A percentile compares a stretch with the other conserved stretches of the same genome.
These are phyloP conservation scores for Hoplias malabaricus DNA, from an alignment of 2,113 vertebrate genomes.

Conservation along the genomic window DNA sequence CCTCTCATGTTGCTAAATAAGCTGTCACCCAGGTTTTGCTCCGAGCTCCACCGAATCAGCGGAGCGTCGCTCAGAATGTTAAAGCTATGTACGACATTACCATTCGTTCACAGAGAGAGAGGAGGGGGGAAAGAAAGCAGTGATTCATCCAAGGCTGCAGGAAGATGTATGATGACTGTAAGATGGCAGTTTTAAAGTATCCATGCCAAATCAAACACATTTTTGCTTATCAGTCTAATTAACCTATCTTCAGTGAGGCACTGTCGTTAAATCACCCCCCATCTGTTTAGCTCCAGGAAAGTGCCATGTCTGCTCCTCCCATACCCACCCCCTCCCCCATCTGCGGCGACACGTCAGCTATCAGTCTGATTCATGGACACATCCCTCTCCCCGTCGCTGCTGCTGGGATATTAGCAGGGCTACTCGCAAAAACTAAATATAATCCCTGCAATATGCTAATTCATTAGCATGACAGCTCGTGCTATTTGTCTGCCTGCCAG, in stretches of 20 bases:
- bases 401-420: conserved; percentile 51
- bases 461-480: conserved; percentile 40
- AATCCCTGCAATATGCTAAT: conserved; percentile 44
- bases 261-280: conserved; percentile 67
- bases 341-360: conserved; percentile 64
- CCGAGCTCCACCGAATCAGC: conserved; percentile 15
- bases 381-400: conserved; percentile 47
- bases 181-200: conserved; percentile 49
- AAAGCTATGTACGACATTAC: neutral
- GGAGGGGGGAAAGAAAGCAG: neutral
- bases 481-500: conserved; percentile 5
- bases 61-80: conserved; percentile 23
- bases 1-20: conserved; percentile 30
- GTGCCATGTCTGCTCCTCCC: conserved; percentile 59
- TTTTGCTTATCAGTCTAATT: conserved; percentile 73
- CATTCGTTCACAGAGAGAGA: neutral
- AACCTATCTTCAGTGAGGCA: conserved; percentile 67
- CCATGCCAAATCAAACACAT: conserved; percentile 64
- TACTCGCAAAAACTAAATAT: conserved; percentile 45
- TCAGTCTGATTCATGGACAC: conserved; percentile 68
- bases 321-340: conserved; percentile 58
- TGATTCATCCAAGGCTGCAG: conserved; percentile 4
- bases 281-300: conserved; percentile 67
- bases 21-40: conserved; percentile 15
- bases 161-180: conserved; percentile 46